These are phyloP conservation scores for Mnemiopsis leidyi DNA, from an alignment of 37 sponge, comb jelly and placozoan genomes.

Conservation along the genomic window DNA sequence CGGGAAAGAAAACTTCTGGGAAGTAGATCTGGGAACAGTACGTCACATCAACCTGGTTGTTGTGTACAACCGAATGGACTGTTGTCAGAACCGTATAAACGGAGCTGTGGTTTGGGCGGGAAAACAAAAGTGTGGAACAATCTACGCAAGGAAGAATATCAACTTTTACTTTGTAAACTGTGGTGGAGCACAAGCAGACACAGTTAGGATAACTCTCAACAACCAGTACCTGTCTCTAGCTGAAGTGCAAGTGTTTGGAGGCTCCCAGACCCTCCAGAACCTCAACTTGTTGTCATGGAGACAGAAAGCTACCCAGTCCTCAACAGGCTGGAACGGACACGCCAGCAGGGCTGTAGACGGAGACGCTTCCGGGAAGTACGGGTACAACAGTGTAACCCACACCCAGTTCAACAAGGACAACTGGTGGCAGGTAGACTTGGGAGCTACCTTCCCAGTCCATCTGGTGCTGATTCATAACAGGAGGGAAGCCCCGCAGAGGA, in stretches of 20 bases:
- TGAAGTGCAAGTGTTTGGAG: slow-evolving; percentile 8
- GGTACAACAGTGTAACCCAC: background rate
- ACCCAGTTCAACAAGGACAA: slow-evolving; percentile 43
- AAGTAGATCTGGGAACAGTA: background rate
- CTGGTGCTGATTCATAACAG: background rate
- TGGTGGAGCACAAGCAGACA: background rate
- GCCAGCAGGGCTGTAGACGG: slow-evolving; percentile 27
- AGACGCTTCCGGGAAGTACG: background rate
- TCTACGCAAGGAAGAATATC: background rate
- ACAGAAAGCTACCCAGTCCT: slow-evolving; percentile 5
- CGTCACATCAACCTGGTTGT: background rate
- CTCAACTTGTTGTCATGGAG: background rate
- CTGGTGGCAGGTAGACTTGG: slow-evolving; percentile 9
- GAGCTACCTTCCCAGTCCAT: background rate
- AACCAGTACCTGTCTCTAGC: background rate
- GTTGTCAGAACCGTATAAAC: background rate
- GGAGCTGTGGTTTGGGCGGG: slow-evolving; percentile 23
- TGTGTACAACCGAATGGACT: background rate
- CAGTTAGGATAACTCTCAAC: background rate
- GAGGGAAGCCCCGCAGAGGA: background rate
- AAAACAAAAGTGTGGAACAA: background rate
- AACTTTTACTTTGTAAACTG: background rate
- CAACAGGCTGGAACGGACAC: background rate
- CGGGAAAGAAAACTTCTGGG: background rate
- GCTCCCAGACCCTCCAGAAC: background rate